These are phyloP conservation scores for Drosophila helvetica DNA, from an alignment of 2,888 invertebrate species.

Conservation along the genomic window DNA sequence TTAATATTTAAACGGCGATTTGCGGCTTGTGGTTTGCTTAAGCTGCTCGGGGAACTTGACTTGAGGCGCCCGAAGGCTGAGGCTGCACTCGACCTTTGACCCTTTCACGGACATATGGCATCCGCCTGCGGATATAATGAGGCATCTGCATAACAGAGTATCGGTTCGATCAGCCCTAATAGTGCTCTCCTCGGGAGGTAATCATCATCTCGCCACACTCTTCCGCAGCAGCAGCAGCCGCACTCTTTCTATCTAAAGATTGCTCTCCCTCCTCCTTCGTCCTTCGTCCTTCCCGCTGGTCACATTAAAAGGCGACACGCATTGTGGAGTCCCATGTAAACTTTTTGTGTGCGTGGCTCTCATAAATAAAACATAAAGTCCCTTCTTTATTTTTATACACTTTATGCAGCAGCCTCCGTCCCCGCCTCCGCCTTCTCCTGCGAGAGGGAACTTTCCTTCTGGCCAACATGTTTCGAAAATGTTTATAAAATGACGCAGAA, in stretches of 20 bases:
- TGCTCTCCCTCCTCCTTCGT: too few species aligned
- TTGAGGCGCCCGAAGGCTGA: slow-evolving; percentile 5
- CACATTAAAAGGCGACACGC: slow-evolving; percentile 70
- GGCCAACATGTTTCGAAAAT: slow-evolving; percentile 74
- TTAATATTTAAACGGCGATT: slow-evolving; percentile 83
- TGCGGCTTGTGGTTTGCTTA: slow-evolving; percentile 64
- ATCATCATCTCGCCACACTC: slow-evolving; percentile 10
- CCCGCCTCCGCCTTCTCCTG: slow-evolving; percentile 18
- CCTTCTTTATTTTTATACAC: slow-evolving; percentile 52
- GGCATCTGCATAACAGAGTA: slow-evolving; percentile 53
- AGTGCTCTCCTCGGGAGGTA: slow-evolving; percentile 23
- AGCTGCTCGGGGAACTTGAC: slow-evolving; percentile 41
- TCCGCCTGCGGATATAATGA: slow-evolving; percentile 32
- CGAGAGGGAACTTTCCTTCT: neutral
- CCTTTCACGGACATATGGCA: slow-evolving; percentile 61
- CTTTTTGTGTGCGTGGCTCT: slow-evolving; percentile 70
- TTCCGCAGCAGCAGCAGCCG: too few species aligned
- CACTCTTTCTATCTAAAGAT: neutral
- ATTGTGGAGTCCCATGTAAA: slow-evolving; percentile 54
- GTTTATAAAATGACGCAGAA: slow-evolving; percentile 77
- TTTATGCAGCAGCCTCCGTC: slow-evolving; percentile 63
- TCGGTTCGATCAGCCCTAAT: slow-evolving; percentile 55
- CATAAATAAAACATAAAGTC: slow-evolving; percentile 79
- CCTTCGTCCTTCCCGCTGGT: neutral
- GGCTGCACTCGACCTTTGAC: slow-evolving; percentile 57